Conservation (phyloP, 2,797 vertebrate genomes). For the Tapera naevia region DNA sequence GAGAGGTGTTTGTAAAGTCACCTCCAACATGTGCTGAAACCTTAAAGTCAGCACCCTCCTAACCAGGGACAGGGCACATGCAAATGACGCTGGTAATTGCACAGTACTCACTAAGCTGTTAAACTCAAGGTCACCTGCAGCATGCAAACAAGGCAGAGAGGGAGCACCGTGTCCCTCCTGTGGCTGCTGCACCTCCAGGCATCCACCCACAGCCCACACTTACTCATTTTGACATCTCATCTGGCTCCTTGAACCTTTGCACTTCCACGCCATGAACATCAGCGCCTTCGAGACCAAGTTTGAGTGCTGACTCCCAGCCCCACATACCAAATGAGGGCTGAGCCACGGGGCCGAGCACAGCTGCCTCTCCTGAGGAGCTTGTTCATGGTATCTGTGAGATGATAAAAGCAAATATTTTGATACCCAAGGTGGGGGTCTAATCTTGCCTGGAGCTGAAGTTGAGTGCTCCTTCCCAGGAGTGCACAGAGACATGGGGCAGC, state of each 20-base stretch:
- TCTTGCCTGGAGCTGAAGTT: not conserved
- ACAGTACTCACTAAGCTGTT: not conserved
- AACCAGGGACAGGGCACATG: not conserved
- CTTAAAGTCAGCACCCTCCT: not conserved
- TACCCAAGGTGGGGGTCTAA: not conserved
- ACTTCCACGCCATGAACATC: accelerated
- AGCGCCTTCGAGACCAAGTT: not conserved
- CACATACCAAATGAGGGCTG: not conserved
- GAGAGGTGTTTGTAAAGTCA: not conserved
- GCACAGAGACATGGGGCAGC: not conserved
- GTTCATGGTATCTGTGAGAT: not conserved
- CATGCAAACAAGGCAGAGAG: not conserved
- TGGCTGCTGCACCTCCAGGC: not conserved
- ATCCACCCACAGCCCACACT: not conserved
- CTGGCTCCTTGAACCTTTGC: not conserved
- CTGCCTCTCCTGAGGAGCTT: not conserved
- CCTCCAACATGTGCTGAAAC: not conserved
- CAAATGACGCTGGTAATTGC: not conserved
- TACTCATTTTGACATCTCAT: not conserved
- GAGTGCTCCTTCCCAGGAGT: not conserved
- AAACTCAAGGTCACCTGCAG: not conserved
- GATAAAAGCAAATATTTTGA: not conserved
- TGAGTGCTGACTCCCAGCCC: not conserved
- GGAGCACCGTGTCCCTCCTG: accelerated
- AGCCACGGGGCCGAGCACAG: not conserved